phyloP scores from a whole-genome alignment of 1,140 invertebrate species.

The Cyclina sinensis region DNA sequence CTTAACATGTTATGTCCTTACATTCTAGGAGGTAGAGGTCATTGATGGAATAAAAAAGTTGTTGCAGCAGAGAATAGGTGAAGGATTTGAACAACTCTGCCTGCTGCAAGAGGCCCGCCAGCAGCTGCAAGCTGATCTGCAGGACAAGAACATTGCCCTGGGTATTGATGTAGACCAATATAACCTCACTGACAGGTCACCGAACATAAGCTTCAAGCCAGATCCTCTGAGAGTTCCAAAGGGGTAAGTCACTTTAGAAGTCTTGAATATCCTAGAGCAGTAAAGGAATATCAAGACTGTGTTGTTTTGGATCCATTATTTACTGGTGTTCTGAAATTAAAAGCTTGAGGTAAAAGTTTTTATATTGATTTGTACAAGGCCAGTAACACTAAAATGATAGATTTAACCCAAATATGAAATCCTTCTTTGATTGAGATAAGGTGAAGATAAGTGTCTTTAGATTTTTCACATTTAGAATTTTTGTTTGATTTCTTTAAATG shows the following conservation, averaged over 20 bases:
- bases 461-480: too few relatives aligned
- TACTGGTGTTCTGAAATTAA: too few relatives aligned
- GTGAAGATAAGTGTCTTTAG: too few relatives aligned
- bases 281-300: too few relatives aligned
- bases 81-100: conserved; percentile 94
- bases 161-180: conserved; percentile 93
- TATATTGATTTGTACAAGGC: too few relatives aligned
- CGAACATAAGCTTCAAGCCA: conserved; percentile 93
- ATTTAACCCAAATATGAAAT: too few relatives aligned
- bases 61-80: conserved; percentile 91
- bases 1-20: not conserved
- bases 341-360: too few relatives aligned
- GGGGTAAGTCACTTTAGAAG: conserved; percentile 88
- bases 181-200: conserved; percentile 91
- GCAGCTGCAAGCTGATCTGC: conserved; percentile 91
- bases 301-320: too few relatives aligned
- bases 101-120: conserved; percentile 93
- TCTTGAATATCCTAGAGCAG: too few relatives aligned
- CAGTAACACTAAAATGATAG: too few relatives aligned
- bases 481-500: too few relatives aligned
- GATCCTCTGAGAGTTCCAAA: conserved; percentile 92
- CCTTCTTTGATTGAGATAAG: too few relatives aligned
- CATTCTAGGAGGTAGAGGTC: conserved; percentile 91
- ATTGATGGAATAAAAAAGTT: conserved; percentile 92
- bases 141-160: conserved; percentile 92